Evolutionary conservation across 2,888 invertebrate species (phyloP), one percentile per base, ranked within the genome.

Genomic region (Leptopilina drosophilae): DNA sequence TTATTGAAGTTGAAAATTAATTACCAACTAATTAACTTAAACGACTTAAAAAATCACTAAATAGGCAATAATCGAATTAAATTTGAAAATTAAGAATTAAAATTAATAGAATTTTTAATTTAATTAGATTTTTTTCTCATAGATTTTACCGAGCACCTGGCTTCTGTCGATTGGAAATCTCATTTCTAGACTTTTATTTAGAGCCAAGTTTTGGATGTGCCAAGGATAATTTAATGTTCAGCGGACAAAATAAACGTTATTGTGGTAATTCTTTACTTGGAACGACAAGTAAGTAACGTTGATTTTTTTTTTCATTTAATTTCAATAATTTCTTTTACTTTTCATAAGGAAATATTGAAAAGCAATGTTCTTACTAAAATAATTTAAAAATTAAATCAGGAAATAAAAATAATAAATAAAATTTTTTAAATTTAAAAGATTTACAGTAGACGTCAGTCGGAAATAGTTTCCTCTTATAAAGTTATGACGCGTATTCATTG

Each of bases 171-270:
- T 82, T 93, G 49, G 89, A 91, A 80, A 59, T 93, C 15, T 86
- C 88, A 11, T 88, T 93, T 82, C 82, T 90, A 15, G 93, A 93
- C 85, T 93, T 93, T 82, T 89, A 92, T 79, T 78, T 93, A 64
- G 92, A 93, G 83, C 80, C 88, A 15, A 93, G 92, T 82, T 83
- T 81, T 11, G 87, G 90, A 64, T 93, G 93, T 83, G 66, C 82
- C 6, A 92, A 92, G 82, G 93, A 93, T 86, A 92, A 91, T 86
- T 82, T 93, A n/a, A 78, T 89, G 4, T 87, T 93, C 20, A 84
- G 82, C 33, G 88, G 86, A 56, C 88, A 90, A 67, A 85, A 88
- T 76, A 86, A 87, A 66, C 90, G 90, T 85, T 92, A 92, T 83
- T 93, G 93, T 83, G 93, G 93, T 26, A 86, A 86, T 64, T 88